Evolutionary conservation across 2,888 invertebrate genomes (phyloP), one percentile per base, ranked within the genome.

Genomic region (Noctuana brunneofusca): DNA sequence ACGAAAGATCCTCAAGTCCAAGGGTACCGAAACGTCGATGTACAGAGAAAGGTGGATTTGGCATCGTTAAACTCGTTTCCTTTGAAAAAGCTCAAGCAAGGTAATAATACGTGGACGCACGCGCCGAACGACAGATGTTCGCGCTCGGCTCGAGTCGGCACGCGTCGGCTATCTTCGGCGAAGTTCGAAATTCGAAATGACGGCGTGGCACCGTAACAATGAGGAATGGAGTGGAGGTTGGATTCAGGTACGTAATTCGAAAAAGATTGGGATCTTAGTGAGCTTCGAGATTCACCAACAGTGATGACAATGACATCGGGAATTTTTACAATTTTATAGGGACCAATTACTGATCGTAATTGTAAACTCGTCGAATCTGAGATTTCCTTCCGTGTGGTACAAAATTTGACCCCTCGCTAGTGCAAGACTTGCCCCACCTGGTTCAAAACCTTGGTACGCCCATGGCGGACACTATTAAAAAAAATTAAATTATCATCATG

Each of bases 101-200:
- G 68, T 72, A 72, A 69, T 69, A 71, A 71, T 71, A 69, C 64
- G 58, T 32, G 64, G 59, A 66, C 76, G 78, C 79, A 77, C 79
- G 79, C 80, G 79, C 76, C 76, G 72, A 65, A 30, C 75, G 81
- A 79, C 80, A 81, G 81, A 80, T 81, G 81, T 80, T 73, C 66
- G 67, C 65, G 63, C 48, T 79, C 79, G 78, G 76, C 14, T 41
- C 8, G 27, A 67, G 66, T 76, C 80, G 80, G 73, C 72, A 67
- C 43, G 27, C 60, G 52, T 75, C 75, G 75, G 71, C n/a, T 22
- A 16, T 30, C 30, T 30, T 58, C 58, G 58, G 58, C 38, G 43
- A 50, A 35, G 41, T 52, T 58, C 58, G 58, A 46, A 46, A 46
- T 46, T 46, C 46, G 46, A 46, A 41, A 46, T 46, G 46, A 16